Evolutionary conservation across 2,797 vertebrate species (phyloP).

Genomic region (Staurois parvus): DNA sequence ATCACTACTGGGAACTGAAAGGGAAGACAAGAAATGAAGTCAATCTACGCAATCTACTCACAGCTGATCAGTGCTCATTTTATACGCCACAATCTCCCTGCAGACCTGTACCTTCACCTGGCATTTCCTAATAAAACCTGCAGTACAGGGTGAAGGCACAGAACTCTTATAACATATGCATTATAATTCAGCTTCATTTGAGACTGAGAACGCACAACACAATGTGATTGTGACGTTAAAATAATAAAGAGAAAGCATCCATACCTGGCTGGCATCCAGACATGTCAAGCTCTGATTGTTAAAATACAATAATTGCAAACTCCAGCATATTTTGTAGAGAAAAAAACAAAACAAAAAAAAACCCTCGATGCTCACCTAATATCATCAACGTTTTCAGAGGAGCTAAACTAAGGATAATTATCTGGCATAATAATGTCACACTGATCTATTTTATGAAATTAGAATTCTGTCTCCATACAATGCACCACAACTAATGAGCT

Average conservation of each 20-base stretch:
- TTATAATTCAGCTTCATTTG: neutral
- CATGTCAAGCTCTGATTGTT: neutral
- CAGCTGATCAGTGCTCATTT: no score
- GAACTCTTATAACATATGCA: neutral
- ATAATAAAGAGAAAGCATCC: neutral
- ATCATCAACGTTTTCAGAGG: neutral
- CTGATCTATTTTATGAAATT: slow-evolving; percentile 28
- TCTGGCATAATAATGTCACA: slow-evolving; percentile 37
- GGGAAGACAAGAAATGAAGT: no score
- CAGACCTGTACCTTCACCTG: neutral
- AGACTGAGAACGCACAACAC: neutral
- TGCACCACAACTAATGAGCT: slow-evolving; percentile 21
- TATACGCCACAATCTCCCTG: no score
- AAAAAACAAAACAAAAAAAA: neutral
- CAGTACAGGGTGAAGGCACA: neutral
- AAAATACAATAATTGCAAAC: neutral
- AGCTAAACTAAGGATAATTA: slow-evolving; percentile 28
- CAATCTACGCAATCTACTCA: no score
- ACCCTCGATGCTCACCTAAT: neutral
- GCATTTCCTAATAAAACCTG: no score
- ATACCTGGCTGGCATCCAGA: neutral
- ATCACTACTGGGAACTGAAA: no score
- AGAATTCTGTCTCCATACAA: slow-evolving; percentile 28
- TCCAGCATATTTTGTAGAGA: neutral
- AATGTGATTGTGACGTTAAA: neutral